These are phyloP conservation scores for Trichopoda pennipes DNA, from an alignment of 2,888 invertebrate species.

Conservation along the genomic window DNA sequence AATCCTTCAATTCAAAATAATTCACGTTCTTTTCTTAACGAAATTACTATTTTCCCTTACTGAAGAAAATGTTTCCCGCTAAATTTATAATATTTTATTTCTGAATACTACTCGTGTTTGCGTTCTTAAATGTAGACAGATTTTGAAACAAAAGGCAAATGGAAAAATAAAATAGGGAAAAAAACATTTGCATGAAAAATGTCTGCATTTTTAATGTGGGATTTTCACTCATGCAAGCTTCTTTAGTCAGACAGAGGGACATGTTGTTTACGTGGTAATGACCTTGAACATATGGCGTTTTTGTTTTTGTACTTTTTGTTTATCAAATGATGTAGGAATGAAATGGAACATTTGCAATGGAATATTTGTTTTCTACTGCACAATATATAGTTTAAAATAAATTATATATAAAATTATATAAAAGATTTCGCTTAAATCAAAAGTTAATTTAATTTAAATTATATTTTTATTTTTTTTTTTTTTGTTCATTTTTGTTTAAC, in stretches of 20 bases:
- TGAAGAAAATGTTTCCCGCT: slow-evolving; percentile 23
- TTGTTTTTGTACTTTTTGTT: neutral
- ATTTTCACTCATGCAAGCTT: slow-evolving; percentile 41
- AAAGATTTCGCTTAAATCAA: slow-evolving; percentile 25
- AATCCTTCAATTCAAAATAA: neutral
- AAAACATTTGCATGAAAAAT: slow-evolving; percentile 25
- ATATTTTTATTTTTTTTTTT: slow-evolving; percentile 1
- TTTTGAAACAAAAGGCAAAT: slow-evolving; percentile 40
- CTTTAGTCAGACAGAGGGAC: slow-evolving; percentile 24
- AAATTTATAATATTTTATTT: slow-evolving; percentile 15
- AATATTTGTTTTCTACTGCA: neutral
- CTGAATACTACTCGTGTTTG: neutral
- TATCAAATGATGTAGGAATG: slow-evolving; percentile 4
- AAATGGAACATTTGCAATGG: slow-evolving; percentile 16
- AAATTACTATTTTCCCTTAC: neutral
- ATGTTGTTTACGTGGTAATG: slow-evolving; percentile 62
- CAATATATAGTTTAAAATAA: neutral
- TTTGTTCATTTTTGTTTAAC: no score
- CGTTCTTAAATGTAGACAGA: slow-evolving; percentile 46
- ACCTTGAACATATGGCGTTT: slow-evolving; percentile 63
- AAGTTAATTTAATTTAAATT: no score
- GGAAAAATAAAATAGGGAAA: slow-evolving; percentile 46
- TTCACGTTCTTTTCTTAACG: neutral
- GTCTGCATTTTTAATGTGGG: slow-evolving; percentile 47
- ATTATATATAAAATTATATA: no score